Conservation (phyloP, 2,797 vertebrate species). For the Urophycis tenuis region DNA sequence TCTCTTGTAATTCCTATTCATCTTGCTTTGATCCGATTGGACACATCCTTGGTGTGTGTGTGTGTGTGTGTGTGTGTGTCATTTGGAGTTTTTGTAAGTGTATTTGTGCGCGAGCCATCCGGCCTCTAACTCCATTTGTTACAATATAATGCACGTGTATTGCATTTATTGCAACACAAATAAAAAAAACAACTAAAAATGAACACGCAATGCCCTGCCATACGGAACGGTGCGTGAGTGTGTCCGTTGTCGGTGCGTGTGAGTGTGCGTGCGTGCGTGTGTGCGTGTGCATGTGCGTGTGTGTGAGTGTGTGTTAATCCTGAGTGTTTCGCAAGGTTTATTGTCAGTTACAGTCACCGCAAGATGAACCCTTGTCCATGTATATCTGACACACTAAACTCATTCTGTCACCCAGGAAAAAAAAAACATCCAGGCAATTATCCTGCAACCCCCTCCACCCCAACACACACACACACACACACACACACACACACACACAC, state of each 20-base stretch:
- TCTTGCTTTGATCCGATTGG: constrained; percentile 36
- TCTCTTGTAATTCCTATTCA: constrained; percentile 38
- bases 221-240: constrained; percentile 14
- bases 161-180: constrained; percentile 32
- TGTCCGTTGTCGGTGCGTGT: constrained; percentile 22
- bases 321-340: constrained; percentile 8
- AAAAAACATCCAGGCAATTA: constrained; percentile 48
- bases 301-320: constrained; percentile 12
- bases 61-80: constrained; percentile 31
- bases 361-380: constrained; percentile 56
- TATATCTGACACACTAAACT: constrained; percentile 60
- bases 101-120: constrained; percentile 33
- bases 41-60: constrained; percentile 8
- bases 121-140: constrained; percentile 35
- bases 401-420: constrained; percentile 50
- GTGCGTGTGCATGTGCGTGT: constrained; percentile 13
- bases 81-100: constrained; percentile 40
- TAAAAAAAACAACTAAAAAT: constrained; percentile 35
- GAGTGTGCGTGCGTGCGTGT: constrained; percentile 13
- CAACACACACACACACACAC: constrained; percentile 14
- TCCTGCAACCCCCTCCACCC: constrained; percentile 17
- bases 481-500: constrained; percentile 7
- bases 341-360: constrained; percentile 54
- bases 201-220: constrained; percentile 25
- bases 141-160: not conserved